Evolutionary conservation across 2,113 vertebrate species (phyloP).

Genomic region (Gila orcuttii): DNA sequence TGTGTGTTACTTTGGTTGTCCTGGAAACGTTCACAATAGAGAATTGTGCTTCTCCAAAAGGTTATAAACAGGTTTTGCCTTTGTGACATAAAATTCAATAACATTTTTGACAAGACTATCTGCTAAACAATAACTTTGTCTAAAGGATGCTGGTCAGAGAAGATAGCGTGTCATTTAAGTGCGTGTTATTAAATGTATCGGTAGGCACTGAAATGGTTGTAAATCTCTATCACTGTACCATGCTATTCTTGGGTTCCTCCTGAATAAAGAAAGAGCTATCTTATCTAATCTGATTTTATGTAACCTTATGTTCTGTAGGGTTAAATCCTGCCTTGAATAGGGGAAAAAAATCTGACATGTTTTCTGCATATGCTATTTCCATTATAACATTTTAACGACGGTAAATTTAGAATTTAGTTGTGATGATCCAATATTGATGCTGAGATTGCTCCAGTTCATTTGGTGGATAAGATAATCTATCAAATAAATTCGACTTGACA

Average conservation of each 20-base stretch:
- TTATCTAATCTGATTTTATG: conserved; percentile 14
- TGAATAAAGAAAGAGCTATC: not conserved
- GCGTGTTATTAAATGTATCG: not conserved
- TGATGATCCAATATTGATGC: not conserved
- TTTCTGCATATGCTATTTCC: not conserved
- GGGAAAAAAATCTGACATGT: not conserved
- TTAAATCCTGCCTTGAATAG: not conserved
- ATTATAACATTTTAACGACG: not conserved
- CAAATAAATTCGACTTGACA: conserved; percentile 2
- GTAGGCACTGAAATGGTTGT: not conserved
- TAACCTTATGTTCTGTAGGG: not conserved
- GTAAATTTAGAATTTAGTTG: not conserved
- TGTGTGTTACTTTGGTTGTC: not conserved
- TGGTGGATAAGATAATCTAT: not conserved
- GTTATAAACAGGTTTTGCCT: conserved; percentile 10
- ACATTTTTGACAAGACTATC: not conserved
- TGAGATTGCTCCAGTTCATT: not conserved
- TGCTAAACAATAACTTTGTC: not conserved
- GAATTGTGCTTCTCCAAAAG: not conserved
- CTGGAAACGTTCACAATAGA: conserved; percentile 20
- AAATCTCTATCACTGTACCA: not conserved
- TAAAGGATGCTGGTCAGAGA: not conserved
- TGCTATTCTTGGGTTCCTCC: too few species aligned
- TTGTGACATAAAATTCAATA: not conserved
- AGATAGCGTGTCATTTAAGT: not conserved